Percentiles rank a stretch among this genome's conserved stretches.
phyloP scores from a whole-genome alignment of 2,797 vertebrate genomes.

The Acanthis flammea region DNA sequence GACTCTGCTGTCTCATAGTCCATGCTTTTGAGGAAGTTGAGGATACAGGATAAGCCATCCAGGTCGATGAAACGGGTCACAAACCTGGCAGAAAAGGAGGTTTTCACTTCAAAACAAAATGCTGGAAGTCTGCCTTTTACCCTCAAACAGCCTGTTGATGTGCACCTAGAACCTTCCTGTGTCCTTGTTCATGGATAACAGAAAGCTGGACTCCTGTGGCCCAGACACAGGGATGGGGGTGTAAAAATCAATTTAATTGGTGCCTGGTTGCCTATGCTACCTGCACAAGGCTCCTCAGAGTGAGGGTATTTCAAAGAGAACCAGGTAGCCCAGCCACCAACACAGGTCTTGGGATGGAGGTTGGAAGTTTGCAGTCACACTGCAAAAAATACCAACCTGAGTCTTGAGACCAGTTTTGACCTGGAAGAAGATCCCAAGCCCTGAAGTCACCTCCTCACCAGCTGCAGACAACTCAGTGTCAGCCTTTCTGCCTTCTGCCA shows the following conservation, averaged over 20 bases:
- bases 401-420: not conserved
- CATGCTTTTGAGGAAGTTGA: conserved; percentile 98
- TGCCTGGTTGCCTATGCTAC: not conserved
- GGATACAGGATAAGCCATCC: conserved; percentile 94
- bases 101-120: not conserved
- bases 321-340: not conserved
- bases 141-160: not conserved
- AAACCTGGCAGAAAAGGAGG: conserved; percentile 80
- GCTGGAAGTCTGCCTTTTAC: not conserved
- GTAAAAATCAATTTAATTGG: not conserved
- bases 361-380: not conserved
- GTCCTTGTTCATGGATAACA: not conserved
- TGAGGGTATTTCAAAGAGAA: not conserved
- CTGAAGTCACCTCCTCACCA: not conserved
- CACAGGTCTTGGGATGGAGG: not conserved
- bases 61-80: conserved; percentile 97
- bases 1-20: conserved; percentile 98
- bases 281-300: not conserved
- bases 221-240: not conserved
- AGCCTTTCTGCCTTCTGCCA: not conserved
- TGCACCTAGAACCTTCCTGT: not conserved
- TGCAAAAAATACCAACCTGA: not conserved
- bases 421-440: not conserved
- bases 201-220: not conserved
- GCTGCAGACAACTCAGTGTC: not conserved